Evolutionary conservation across 2,888 invertebrate species (phyloP).

Genomic region (Platycnemis pennipes): DNA sequence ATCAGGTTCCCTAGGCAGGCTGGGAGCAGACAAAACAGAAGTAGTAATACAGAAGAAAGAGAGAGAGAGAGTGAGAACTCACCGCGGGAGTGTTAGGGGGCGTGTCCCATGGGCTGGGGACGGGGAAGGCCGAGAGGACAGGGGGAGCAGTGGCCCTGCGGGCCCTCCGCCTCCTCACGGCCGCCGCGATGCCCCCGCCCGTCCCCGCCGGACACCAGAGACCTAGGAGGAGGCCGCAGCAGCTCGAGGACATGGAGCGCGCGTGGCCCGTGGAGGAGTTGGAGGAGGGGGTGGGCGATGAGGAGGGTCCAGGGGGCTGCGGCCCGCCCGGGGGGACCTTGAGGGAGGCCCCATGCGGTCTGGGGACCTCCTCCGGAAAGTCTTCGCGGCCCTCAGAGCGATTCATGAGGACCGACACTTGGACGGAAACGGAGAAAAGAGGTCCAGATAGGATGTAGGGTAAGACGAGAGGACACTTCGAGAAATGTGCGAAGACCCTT

Average conservation of each 20-base stretch:
- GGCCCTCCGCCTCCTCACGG: constrained; percentile 53
- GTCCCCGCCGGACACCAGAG: constrained; percentile 65
- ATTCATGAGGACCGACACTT: constrained; percentile 27
- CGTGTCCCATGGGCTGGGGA: constrained; percentile 59
- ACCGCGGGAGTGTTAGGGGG: constrained; percentile 61
- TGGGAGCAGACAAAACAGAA: too few species aligned
- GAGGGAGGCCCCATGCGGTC: not conserved
- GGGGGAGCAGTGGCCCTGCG: constrained; percentile 52
- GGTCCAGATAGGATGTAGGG: not conserved
- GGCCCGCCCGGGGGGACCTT: not conserved
- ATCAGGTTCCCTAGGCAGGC: too few species aligned
- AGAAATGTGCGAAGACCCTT: not conserved
- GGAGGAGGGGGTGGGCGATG: constrained; percentile 46
- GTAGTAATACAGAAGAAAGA: not conserved
- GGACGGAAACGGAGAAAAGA: not conserved
- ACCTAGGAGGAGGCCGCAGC: constrained; percentile 48
- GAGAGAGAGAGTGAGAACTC: constrained; percentile 9
- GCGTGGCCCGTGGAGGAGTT: constrained; percentile 49
- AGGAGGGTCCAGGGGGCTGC: not conserved
- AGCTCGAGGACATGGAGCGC: constrained; percentile 62
- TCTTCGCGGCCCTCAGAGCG: constrained; percentile 3
- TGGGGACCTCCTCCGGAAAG: not conserved
- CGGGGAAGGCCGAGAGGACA: constrained; percentile 43
- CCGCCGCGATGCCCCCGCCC: constrained; percentile 50
- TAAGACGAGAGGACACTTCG: not conserved